Evolutionary conservation across 2,888 invertebrate genomes (phyloP), one percentile per base, ranked within the genome.

Genomic region (Pyrrhosoma nymphula): DNA sequence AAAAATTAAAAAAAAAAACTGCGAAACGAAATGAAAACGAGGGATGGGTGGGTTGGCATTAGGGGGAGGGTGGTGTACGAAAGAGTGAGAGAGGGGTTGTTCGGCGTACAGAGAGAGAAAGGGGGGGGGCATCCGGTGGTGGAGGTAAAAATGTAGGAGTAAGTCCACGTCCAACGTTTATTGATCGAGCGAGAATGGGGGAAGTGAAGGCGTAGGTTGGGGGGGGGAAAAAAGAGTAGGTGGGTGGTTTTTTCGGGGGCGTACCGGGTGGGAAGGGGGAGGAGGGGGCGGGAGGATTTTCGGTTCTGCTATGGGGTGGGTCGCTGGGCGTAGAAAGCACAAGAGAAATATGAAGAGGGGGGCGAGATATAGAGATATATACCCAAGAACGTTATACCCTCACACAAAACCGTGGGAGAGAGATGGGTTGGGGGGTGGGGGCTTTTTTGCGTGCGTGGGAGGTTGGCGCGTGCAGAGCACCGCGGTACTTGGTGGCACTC

Each of bases 131-230:
- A 20, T 14, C 20, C 18, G 1, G 20, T 3, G 35, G 82, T 26
- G 82, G 82, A 82, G 82, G 82, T 82, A 82, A 82, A 82, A 82
- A 82, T 82, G 82, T 82, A 35, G 82, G 23, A 82, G 82, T 82
- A 82, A 82, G 82, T 82, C 82, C 82, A 82, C 82, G 82, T 82
- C 82, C 82, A 82, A 82, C 82, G 82, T 35, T 60, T 82, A 82
- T 82, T 82, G 82, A 82, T 82, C 82, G 82, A 82, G 82, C 82
- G 30, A 82, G 82, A 82, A 60, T 82, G 82, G 82, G 35, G 82
- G 35, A 82, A 60, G 82, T 82, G 82, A 82, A 82, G 35, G 82
- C n/a, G n/a, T 82, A 35, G 93, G 26, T 23, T 26, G 56, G 56
- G 91, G 23, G 91, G 23, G 56, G 63, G 12, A 60, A 35, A n/a